phyloP scores from a whole-genome alignment of 2,888 invertebrate species.

The Malachius bipustulatus region DNA sequence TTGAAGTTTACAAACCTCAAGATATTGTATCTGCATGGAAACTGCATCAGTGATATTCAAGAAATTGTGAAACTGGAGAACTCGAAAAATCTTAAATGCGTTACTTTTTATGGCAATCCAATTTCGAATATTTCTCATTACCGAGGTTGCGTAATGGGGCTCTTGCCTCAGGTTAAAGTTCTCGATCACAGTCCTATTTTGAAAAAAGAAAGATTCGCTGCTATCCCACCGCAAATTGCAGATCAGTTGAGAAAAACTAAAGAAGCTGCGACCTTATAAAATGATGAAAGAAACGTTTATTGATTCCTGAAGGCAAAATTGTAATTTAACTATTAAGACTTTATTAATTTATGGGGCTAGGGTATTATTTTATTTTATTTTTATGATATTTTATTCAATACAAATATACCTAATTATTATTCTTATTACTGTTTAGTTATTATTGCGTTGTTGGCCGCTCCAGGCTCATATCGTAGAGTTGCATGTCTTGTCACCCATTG shows the following conservation, averaged over 20 bases:
- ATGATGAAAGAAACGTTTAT: too few relatives aligned
- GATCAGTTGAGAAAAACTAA: neutral
- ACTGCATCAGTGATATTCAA: slow-evolving; percentile 40
- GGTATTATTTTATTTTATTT: too few relatives aligned
- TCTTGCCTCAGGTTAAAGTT: neutral
- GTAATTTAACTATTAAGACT: too few relatives aligned
- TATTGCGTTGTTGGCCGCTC: too few relatives aligned
- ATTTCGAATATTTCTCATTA: neutral
- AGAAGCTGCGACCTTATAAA: too few relatives aligned
- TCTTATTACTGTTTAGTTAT: too few relatives aligned
- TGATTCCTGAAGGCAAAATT: too few relatives aligned
- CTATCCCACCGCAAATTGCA: neutral
- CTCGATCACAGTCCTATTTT: neutral
- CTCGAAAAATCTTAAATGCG: neutral
- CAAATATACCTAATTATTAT: too few relatives aligned
- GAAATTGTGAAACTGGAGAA: slow-evolving; percentile 38
- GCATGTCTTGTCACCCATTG: too few relatives aligned
- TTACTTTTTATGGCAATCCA: neutral
- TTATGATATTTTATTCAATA: too few relatives aligned
- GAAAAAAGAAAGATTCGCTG: neutral
- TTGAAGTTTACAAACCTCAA: slow-evolving; percentile 40
- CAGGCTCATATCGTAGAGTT: too few relatives aligned
- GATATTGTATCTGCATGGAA: slow-evolving; percentile 51
- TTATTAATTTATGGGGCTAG: too few relatives aligned
- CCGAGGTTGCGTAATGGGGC: neutral